Percentiles rank a stretch among this genome's conserved stretches.
phyloP scores from a whole-genome alignment of 2,797 vertebrate genomes.

The Phalloptychus januarius region DNA sequence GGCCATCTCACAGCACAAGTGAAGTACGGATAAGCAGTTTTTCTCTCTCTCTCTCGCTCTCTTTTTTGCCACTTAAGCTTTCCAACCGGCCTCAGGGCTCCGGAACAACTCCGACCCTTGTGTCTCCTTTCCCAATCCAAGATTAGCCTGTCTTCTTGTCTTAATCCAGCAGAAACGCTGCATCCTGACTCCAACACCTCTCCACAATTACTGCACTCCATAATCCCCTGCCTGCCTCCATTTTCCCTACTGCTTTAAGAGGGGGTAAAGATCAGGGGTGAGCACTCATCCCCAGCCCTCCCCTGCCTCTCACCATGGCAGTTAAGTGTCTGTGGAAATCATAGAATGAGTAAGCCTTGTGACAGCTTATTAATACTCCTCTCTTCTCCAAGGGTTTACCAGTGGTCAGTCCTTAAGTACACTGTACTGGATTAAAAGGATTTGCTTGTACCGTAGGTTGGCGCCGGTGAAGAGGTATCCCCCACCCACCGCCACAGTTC shows the following conservation, averaged over 20 bases:
- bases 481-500: slow-evolving; percentile 31
- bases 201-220: slow-evolving; percentile 84
- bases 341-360: slow-evolving; percentile 81
- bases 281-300: slow-evolving; percentile 79
- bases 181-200: slow-evolving; percentile 86
- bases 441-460: slow-evolving; percentile 85
- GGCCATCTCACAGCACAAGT: slow-evolving; percentile 59
- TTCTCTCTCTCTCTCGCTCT: slow-evolving; percentile 11
- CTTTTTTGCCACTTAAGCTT: slow-evolving; percentile 76
- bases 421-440: slow-evolving; percentile 85
- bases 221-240: slow-evolving; percentile 85
- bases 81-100: slow-evolving; percentile 77
- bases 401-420: slow-evolving; percentile 83
- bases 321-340: slow-evolving; percentile 82
- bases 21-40: slow-evolving; percentile 69
- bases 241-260: slow-evolving; percentile 82
- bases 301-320: slow-evolving; percentile 76
- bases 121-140: slow-evolving; percentile 82
- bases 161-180: slow-evolving; percentile 86
- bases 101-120: slow-evolving; percentile 80
- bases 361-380: slow-evolving; percentile 83
- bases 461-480: slow-evolving; percentile 75
- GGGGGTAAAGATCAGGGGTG: slow-evolving; percentile 84
- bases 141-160: slow-evolving; percentile 85
- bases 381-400: slow-evolving; percentile 76